A percentile compares a stretch with the other conserved stretches of the same genome.
phyloP scores from a whole-genome alignment of 2,888 invertebrate genomes.

The Capitulum mitella region DNA sequence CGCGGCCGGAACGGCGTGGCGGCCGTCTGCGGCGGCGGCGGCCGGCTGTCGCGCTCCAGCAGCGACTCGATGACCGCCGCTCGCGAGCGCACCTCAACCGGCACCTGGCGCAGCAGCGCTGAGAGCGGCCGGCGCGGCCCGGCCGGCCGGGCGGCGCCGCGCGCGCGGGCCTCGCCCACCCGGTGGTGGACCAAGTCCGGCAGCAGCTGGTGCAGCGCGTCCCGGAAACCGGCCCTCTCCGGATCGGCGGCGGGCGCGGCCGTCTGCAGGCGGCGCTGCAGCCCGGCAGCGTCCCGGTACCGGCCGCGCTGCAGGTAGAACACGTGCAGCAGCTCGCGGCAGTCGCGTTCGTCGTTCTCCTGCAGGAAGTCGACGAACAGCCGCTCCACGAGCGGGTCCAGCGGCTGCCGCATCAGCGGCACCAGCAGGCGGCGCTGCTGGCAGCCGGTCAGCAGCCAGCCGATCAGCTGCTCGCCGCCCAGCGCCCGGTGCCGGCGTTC shows the following conservation, averaged over 20 bases:
- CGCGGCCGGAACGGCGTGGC: background rate
- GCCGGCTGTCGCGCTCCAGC: background rate
- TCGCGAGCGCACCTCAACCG: background rate
- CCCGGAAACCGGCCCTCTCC: slow-evolving; percentile 25
- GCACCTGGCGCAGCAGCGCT: slow-evolving; percentile 1
- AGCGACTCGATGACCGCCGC: background rate
- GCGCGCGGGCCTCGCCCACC: background rate
- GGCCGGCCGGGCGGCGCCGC: background rate
- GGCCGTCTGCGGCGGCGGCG: background rate
- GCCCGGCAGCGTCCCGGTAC: slow-evolving; percentile 42
- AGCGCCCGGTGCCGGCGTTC: slow-evolving; percentile 52
- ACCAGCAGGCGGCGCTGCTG: slow-evolving; percentile 52
- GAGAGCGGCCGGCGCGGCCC: background rate
- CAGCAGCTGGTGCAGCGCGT: slow-evolving; percentile 31
- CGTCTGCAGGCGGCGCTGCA: background rate
- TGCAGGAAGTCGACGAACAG: slow-evolving; percentile 59
- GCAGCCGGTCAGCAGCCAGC: slow-evolving; percentile 58
- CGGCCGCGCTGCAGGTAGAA: slow-evolving; percentile 56
- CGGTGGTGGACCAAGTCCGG: slow-evolving; percentile 25
- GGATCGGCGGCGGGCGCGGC: background rate
- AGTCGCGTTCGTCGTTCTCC: slow-evolving; percentile 49
- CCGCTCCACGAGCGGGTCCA: slow-evolving; percentile 58
- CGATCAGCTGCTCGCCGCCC: slow-evolving; percentile 49
- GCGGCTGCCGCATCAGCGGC: slow-evolving; percentile 55
- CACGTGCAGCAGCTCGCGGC: slow-evolving; percentile 60